phyloP scores from a whole-genome alignment of 2,797 vertebrate species.

The Chelon labrosus region DNA sequence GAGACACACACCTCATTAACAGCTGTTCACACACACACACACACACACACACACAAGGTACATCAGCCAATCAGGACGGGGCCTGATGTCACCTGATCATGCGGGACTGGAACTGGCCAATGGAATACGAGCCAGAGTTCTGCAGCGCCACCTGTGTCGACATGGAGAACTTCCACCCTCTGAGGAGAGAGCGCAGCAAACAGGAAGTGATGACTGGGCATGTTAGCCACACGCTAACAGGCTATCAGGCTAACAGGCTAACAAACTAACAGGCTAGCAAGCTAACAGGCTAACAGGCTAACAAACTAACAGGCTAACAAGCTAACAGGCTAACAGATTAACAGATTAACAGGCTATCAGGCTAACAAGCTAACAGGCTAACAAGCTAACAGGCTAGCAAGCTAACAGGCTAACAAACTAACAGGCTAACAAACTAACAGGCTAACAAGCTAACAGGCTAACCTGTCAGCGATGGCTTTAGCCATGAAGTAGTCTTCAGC shows the following conservation, averaged over 20 bases:
- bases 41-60: no score
- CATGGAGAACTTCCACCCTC: constrained; percentile 99
- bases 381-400: constrained; percentile 68
- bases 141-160: constrained; percentile 98
- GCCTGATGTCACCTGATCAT: constrained; percentile 83
- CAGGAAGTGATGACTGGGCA: not conserved
- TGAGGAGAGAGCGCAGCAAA: constrained; percentile 61
- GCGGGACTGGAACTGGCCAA: constrained; percentile 96
- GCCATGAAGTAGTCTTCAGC: constrained; percentile 99
- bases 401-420: not conserved
- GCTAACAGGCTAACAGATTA: no score
- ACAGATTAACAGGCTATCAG: no score
- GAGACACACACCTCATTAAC: constrained; percentile 8
- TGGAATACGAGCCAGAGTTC: constrained; percentile 97
- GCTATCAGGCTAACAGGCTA: constrained; percentile 70
- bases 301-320: no score
- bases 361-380: constrained; percentile 2
- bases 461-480: constrained; percentile 98
- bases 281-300: constrained; percentile 78
- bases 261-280: no score
- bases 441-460: constrained; percentile 14
- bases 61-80: constrained; percentile 14
- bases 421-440: constrained; percentile 71
- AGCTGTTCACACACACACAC: not conserved
- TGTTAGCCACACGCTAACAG: not conserved